Percentiles rank a stretch among this genome's conserved stretches.
Conservation (phyloP, 2,113 vertebrate species). For the Motacilla tschutschensis region DNA sequence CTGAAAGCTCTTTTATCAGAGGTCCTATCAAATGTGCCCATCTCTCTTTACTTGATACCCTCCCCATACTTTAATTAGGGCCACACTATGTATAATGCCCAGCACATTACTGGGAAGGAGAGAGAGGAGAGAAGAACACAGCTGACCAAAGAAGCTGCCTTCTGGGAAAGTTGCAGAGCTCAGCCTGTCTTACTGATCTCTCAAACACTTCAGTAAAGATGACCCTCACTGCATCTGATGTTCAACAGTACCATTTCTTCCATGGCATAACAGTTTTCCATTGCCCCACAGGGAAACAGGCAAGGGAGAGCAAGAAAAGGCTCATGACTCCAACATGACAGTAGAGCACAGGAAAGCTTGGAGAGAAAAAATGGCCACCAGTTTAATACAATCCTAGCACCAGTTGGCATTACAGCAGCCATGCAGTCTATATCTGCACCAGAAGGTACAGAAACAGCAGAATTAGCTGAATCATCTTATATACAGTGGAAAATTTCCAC, state of each 20-base stretch:
- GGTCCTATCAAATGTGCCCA: not conserved
- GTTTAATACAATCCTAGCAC: not conserved
- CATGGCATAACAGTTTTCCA: not conserved
- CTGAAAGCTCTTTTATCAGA: not conserved
- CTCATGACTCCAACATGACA: fast-evolving
- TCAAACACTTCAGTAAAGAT: not conserved
- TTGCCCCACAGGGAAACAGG: not conserved
- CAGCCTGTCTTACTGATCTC: not conserved
- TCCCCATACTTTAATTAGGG: not conserved
- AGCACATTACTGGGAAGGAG: not conserved
- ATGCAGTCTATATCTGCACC: not conserved
- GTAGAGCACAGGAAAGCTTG: not conserved
- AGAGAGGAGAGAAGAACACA: not conserved
- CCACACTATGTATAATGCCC: not conserved
- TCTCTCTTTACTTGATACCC: not conserved
- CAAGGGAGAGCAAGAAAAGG: not conserved
- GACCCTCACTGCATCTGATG: not conserved
- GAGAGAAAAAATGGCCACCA: not conserved
- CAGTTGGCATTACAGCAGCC: not conserved
- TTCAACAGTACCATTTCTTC: not conserved
- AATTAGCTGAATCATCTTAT: not conserved
- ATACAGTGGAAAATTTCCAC: not conserved
- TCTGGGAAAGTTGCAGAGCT: not conserved
- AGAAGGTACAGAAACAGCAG: not conserved
- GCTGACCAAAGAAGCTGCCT: not conserved